Base-by-base conservation (phyloP, 2,797 vertebrate species). In the Erpetoichthys calabaricus region DNA sequence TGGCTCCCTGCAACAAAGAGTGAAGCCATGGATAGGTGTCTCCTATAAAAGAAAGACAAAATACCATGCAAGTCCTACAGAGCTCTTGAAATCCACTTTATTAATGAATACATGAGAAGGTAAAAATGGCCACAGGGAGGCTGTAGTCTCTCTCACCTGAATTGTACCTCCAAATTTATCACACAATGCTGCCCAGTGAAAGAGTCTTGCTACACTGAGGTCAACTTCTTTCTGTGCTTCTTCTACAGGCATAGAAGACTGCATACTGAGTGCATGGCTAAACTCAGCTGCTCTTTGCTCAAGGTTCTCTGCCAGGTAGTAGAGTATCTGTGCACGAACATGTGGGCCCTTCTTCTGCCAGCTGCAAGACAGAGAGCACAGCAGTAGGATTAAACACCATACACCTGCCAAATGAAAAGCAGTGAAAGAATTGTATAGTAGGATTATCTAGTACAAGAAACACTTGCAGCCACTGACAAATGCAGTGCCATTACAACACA, bases 1-100 rank as follows among this genome's bases (percentile, higher is more conserved):
- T 0, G 90, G 85, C 63, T 91, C 88, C 9, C 84, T 81, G 10
- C 85, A n/a, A 47, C 77, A 79, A 44, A 92, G 65, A n/a, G 89
- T 88, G 0, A 78, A 81, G 54, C 92, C 92, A 1, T 79, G 81
- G 62, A 86, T 78, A n/a, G 81, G 59, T 59, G 73, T 55, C 3
- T 68, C 75, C 80, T 81, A 42, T 3, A 3, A 41, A 42, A 4
- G 44, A 42, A 51, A 25, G 50, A 51, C 8, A 8, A 51, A 8
- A 8, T 8, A 25, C 8, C 25, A 8, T 8, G 8, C 4, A 51
- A 25, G 25, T 25, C 9, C 50, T 8, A 4, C 25, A 51, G 25
- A 51, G 4, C 8, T 25, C 50, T 4, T 51, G 9, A 51, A 9
- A 51, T 9, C 25, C n/a, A 51, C 8, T 25, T 25, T 51, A 8